phyloP scores from a whole-genome alignment of 2,113 vertebrate species.

The Psilopsiagon aymara region DNA sequence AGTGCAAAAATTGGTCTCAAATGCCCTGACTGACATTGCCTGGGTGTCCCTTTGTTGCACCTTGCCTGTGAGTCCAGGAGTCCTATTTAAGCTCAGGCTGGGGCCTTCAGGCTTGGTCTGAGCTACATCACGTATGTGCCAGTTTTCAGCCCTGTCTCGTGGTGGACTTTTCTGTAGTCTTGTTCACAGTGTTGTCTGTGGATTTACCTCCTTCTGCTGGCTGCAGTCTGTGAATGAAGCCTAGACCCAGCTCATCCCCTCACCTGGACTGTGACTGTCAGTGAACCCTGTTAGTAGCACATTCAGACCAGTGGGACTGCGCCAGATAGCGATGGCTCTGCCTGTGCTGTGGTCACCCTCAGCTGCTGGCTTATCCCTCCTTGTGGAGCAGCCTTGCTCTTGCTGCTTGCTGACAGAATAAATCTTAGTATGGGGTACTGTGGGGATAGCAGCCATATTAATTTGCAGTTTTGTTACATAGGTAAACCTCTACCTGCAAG shows the following conservation, averaged over 20 bases:
- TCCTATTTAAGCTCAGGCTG: not conserved
- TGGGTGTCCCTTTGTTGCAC: not conserved
- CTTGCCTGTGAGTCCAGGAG: not conserved
- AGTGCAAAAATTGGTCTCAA: not conserved
- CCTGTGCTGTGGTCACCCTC: not conserved
- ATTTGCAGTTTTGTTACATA: not conserved
- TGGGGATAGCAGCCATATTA: not conserved
- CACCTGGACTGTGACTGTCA: not conserved
- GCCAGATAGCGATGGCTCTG: not conserved
- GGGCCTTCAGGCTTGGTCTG: not conserved
- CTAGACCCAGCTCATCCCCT: not conserved
- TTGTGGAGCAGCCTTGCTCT: not conserved
- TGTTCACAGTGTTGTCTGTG: not conserved
- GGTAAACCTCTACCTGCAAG: not conserved
- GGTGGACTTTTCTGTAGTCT: not conserved
- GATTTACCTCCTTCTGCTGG: not conserved
- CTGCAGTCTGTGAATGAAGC: not conserved
- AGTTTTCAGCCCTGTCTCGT: not conserved
- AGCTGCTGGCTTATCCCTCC: not conserved
- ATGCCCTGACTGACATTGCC: not conserved
- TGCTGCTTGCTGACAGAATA: not conserved
- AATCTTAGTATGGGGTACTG: not conserved
- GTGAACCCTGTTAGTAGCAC: not conserved
- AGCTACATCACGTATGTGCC: not conserved
- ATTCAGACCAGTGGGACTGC: not conserved